Evolutionary conservation across 2,113 vertebrate genomes (phyloP).

Genomic region (Scortum barcoo): DNA sequence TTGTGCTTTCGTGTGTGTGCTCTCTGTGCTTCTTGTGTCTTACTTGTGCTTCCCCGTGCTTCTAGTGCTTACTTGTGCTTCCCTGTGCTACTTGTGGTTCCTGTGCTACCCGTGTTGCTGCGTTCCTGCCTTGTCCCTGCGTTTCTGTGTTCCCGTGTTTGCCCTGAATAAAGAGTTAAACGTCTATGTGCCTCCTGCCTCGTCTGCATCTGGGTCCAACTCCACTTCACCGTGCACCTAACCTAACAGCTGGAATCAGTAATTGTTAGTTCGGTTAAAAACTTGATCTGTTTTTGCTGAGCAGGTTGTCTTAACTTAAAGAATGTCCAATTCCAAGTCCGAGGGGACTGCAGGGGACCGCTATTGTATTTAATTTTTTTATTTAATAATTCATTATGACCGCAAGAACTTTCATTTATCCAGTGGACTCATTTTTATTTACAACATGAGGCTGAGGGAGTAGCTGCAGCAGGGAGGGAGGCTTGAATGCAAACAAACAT

Average conservation of each 20-base stretch:
- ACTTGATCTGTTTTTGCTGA: conserved; percentile 17
- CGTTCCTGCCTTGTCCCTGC: too few relatives aligned
- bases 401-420: conserved; percentile 9
- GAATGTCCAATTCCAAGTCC: conserved; percentile 5
- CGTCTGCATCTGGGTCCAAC: too few relatives aligned
- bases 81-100: too few relatives aligned
- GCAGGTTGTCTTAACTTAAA: not conserved
- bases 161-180: too few relatives aligned
- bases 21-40: too few relatives aligned
- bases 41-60: too few relatives aligned
- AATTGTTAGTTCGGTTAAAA: conserved; percentile 23
- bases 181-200: too few relatives aligned
- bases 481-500: conserved; percentile 36
- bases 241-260: not conserved
- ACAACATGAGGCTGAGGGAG: not conserved
- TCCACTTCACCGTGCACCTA: too few relatives aligned
- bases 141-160: too few relatives aligned
- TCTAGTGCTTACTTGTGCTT: too few relatives aligned
- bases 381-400: conserved; percentile 18
- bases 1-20: too few relatives aligned
- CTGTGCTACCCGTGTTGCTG: too few relatives aligned
- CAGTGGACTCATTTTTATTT: conserved; percentile 40
- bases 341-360: not conserved
- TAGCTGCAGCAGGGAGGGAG: conserved; percentile 1
- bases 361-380: not conserved